Percentiles rank a stretch among this genome's conserved stretches.
phyloP scores from a whole-genome alignment of 2,113 vertebrate species.

The Setophaga coronata region DNA sequence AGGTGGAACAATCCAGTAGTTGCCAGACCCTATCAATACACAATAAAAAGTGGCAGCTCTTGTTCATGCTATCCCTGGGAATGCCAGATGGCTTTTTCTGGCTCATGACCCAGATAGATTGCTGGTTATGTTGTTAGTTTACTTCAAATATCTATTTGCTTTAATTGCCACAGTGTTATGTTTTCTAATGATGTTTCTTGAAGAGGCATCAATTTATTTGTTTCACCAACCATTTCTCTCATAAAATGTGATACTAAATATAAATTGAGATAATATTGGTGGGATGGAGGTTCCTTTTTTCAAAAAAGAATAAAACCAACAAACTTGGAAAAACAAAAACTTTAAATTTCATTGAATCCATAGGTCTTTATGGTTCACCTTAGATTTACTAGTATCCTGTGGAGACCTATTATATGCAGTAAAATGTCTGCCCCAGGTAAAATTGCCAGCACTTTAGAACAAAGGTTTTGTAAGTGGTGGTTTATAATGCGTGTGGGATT shows the following conservation, averaged over 20 bases:
- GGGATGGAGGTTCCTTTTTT: constrained; percentile 8
- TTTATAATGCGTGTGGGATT: constrained; percentile 76
- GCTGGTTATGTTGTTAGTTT: constrained; percentile 42
- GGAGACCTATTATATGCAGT: constrained; percentile 74
- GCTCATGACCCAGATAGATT: constrained; percentile 13
- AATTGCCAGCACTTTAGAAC: constrained; percentile 72
- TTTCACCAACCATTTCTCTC: background rate
- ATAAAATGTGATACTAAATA: background rate
- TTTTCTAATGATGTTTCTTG: background rate
- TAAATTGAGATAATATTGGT: background rate
- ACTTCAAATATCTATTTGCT: constrained; percentile 7
- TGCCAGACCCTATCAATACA: constrained; percentile 32
- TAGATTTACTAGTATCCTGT: constrained; percentile 64
- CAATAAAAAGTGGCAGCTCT: constrained; percentile 31
- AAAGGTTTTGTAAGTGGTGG: constrained; percentile 72
- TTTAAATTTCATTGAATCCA: constrained; percentile 72
- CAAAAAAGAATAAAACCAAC: background rate
- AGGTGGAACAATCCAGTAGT: background rate
- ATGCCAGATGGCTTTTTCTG: constrained; percentile 55
- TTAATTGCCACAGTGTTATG: background rate
- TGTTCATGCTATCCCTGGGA: background rate
- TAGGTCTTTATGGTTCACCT: constrained; percentile 55
- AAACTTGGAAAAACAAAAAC: constrained; percentile 67
- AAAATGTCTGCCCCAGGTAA: constrained; percentile 74
- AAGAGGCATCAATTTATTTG: background rate